Evolutionary conservation across 2,113 vertebrate genomes (phyloP), one percentile per base, ranked within the genome.

Genomic region (Guaruba guarouba): DNA sequence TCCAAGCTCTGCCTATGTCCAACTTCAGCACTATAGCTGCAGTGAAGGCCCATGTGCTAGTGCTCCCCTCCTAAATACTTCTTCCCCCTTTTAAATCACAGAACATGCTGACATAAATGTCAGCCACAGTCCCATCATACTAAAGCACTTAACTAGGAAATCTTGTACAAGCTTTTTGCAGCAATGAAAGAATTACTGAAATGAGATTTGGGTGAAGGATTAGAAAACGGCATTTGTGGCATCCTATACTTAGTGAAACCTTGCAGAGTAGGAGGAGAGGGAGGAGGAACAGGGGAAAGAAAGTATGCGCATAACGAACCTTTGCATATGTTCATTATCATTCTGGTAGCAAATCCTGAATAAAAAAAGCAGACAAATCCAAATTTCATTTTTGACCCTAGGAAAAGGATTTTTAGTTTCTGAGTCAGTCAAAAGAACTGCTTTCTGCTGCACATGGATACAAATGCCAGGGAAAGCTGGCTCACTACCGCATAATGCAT

Each of bases 171-270:
- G 62, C 37, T 86, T 86, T 82, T 69, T 93, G 82, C 83, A 44
- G 35, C 71, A 88, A 27, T 52, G 37, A 78, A 77, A 78, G 68
- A 88, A 88, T 90, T 85, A 78, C 71, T 64, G 68, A 77, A 69
- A 77, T 77, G 71, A 39, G 71, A 83, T 96, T 92, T 95, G 51
- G 54, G 46, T 86, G 86, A 88, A 57, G 54, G 84, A 70, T 92
- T 87, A 91, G 90, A 73, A 96, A 85, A 49, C 2, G 6, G 46
- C 63, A 92, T 75, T 90, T 90, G 54, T 19, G 1, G 59, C 61
- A 74, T 92, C 75, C 46, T 57, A 2, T 91, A 46, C 48, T 76
- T 74, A 29, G 81, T 69, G 77, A 76, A 95, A 73, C 28, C 63
- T 70, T 51, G n/a, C 10, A n/a, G 46, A 85, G 59, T 77, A 59